These are phyloP conservation scores for Heliangelus exortis DNA, from an alignment of 2,797 vertebrate genomes.

Conservation along the genomic window DNA sequence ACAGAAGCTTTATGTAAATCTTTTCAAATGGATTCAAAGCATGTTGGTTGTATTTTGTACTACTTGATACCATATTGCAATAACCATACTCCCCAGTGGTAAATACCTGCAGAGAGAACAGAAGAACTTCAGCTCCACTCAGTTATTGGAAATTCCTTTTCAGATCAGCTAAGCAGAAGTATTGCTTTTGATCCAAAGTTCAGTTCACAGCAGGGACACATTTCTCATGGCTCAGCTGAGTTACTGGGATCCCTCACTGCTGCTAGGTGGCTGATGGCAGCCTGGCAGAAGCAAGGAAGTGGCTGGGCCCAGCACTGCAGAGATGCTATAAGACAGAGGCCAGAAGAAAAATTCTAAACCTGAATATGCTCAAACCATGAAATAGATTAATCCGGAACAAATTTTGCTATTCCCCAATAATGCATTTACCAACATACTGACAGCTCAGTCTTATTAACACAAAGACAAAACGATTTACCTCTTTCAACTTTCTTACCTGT, in stretches of 20 bases:
- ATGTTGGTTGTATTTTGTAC: background rate
- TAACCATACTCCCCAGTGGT: background rate
- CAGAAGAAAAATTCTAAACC: background rate
- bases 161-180: background rate
- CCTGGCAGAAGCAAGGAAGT: background rate
- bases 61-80: background rate
- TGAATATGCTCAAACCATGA: background rate
- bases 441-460: background rate
- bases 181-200: background rate
- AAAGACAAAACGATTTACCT: background rate
- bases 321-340: background rate
- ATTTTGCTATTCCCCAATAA: background rate
- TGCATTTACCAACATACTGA: background rate
- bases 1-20: background rate
- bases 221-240: background rate
- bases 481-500: background rate
- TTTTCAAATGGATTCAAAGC: background rate
- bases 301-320: background rate
- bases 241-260: background rate
- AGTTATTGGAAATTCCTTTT: background rate
- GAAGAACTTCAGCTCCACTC: background rate
- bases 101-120: background rate
- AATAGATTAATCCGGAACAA: background rate
- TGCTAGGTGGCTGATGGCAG: background rate
- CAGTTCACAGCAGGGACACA: background rate